Evolutionary conservation across 1,140 invertebrate species (phyloP).

Genomic region (Drosophila arizonae): DNA sequence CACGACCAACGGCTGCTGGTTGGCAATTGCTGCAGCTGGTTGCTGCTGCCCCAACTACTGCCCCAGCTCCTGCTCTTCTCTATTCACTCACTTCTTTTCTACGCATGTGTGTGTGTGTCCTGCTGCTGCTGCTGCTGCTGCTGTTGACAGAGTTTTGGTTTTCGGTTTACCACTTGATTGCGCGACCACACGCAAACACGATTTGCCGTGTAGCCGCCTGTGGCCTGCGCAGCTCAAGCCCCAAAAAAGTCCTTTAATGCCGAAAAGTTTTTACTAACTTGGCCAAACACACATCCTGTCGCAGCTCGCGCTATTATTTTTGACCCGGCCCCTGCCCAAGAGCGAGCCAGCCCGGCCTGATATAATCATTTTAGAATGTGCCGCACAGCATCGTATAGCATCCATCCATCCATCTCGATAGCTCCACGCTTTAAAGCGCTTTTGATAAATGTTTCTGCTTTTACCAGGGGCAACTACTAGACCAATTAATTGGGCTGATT

Average conservation of each 20-base stretch:
- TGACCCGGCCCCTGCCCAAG: neutral
- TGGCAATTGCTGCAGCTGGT: neutral
- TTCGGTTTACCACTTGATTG: slow-evolving; percentile 61
- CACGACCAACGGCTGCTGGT: slow-evolving; percentile 10
- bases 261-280: slow-evolving; percentile 39
- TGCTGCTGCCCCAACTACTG: neutral
- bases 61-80: neutral
- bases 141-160: slow-evolving; percentile 57
- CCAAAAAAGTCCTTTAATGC: slow-evolving; percentile 2
- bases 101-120: neutral
- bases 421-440: too few species aligned
- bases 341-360: too few species aligned
- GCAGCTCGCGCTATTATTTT: neutral
- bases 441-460: too few species aligned
- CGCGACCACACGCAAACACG: slow-evolving; percentile 62
- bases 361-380: neutral
- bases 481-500: too few species aligned
- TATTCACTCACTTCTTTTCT: slow-evolving; percentile 26
- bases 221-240: slow-evolving; percentile 28
- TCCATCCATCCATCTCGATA: neutral
- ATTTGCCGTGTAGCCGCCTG: slow-evolving; percentile 55
- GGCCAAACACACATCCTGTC: slow-evolving; percentile 27
- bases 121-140: slow-evolving; percentile 7
- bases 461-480: too few species aligned
- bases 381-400: neutral